Evolutionary conservation across 2,113 vertebrate species (phyloP).

Genomic region (cat (Felis catus)): F.catus_Fca126_mat1.0 CM031425.1:35826501-35827000

Average conservation of each 20-base stretch:
- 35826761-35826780: not conserved
- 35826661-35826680: not conserved
- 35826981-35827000: too few relatives aligned
- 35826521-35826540: not conserved
- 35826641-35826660: not conserved
- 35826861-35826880: too few relatives aligned
- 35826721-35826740: not conserved
- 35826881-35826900: too few relatives aligned
- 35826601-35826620: constrained; percentile 18
- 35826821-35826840: too few relatives aligned
- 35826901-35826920: too few relatives aligned
- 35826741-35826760: not conserved
- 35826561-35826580: not conserved
- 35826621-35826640: constrained; percentile 48
- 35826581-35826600: not conserved
- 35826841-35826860: too few relatives aligned
- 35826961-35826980: too few relatives aligned
- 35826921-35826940: too few relatives aligned
- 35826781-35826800: not conserved
- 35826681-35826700: not conserved
- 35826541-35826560: not conserved
- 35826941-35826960: too few relatives aligned
- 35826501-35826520: not conserved
- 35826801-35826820: not conserved
- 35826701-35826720: constrained; percentile 19